Percentiles rank a stretch among this genome's conserved stretches.
phyloP scores from a whole-genome alignment of 2,797 vertebrate genomes.

The Microhierax caerulescens region DNA sequence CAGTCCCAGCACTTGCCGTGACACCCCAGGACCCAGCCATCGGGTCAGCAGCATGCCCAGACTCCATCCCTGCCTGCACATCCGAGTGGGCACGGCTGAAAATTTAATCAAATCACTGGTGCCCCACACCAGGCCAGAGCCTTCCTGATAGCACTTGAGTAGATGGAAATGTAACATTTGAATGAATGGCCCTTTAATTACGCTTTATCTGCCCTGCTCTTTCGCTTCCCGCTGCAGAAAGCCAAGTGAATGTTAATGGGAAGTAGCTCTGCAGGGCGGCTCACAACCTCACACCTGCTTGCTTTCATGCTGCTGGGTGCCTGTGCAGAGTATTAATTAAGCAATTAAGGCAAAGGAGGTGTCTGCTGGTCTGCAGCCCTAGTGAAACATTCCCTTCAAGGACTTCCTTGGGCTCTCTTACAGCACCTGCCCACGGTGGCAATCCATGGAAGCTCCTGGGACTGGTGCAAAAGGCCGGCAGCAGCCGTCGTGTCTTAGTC shows the following conservation, averaged over 20 bases:
- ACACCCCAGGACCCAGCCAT: fast-evolving
- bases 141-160: neutral
- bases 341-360: neutral
- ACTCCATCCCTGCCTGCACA: fast-evolving
- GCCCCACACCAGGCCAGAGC: neutral
- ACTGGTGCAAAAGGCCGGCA: fast-evolving
- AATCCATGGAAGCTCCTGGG: neutral
- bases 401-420: neutral
- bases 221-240: neutral
- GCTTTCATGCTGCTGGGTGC: constrained; percentile 32
- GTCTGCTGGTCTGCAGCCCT: neutral
- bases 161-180: constrained; percentile 46
- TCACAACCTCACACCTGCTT: constrained; percentile 31
- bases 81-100: neutral
- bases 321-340: neutral
- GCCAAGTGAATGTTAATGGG: constrained; percentile 39
- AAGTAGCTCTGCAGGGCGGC: neutral
- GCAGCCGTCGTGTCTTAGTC: neutral
- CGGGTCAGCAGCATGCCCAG: neutral
- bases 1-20: neutral
- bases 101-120: neutral
- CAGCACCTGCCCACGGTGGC: neutral
- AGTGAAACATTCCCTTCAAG: neutral
- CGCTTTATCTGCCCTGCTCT: neutral
- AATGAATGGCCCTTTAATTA: constrained; percentile 41